phyloP scores from a whole-genome alignment of 2,888 invertebrate species.

The Teleiodes luculella region DNA sequence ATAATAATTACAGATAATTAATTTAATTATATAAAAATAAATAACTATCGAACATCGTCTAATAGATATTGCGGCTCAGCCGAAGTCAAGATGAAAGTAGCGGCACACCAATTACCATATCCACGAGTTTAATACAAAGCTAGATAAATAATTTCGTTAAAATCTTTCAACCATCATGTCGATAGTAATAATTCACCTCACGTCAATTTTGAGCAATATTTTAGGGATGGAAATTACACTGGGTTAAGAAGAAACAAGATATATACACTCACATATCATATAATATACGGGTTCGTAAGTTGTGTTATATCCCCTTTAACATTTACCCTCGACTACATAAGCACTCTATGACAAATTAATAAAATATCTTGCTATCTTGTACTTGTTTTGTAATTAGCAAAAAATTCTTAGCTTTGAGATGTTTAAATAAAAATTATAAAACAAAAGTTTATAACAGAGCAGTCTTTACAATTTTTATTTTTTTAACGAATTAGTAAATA shows the following conservation, averaged over 20 bases:
- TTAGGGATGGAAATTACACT: conserved; percentile 19
- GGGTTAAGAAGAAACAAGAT: conserved; percentile 17
- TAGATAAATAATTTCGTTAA: neutral
- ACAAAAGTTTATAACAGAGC: too few relatives aligned
- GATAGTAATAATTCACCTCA: neutral
- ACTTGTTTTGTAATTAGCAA: too few relatives aligned
- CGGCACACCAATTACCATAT: conserved; percentile 8
- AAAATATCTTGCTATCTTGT: too few relatives aligned
- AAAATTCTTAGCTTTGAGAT: too few relatives aligned
- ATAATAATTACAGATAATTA: neutral
- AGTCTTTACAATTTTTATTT: too few relatives aligned
- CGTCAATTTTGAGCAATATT: conserved; percentile 21
- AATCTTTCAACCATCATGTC: neutral
- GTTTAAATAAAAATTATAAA: too few relatives aligned
- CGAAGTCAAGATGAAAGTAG: conserved; percentile 2
- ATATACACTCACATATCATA: conserved; percentile 1
- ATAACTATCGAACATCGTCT: neutral
- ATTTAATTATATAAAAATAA: conserved; percentile 4
- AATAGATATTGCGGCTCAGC: conserved; percentile 1
- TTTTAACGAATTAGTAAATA: too few relatives aligned
- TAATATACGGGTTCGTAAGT: neutral
- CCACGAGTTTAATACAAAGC: neutral
- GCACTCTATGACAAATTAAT: too few relatives aligned
- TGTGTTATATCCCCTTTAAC: too few relatives aligned
- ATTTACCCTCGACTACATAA: too few relatives aligned